Evolutionary conservation across 1,140 invertebrate species (phyloP).

Genomic region (Drosophila repletoides): DNA sequence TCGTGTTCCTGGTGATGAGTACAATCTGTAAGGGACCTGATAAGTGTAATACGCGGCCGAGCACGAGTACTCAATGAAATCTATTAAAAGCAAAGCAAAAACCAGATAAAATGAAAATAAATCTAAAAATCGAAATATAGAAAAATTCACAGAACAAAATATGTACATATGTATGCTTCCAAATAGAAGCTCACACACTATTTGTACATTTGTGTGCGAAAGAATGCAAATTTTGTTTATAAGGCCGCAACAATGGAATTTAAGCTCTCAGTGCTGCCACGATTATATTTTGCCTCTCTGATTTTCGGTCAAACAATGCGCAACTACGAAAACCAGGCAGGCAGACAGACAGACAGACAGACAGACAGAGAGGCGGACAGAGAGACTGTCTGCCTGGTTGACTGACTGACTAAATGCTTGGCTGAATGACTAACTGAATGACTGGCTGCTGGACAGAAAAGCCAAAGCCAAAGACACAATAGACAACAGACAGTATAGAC

Average conservation of each 20-base stretch:
- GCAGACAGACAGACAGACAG: not conserved
- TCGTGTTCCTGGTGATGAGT: slow-evolving; percentile 10
- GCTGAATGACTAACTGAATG: slow-evolving; percentile 56
- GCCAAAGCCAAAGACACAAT: slow-evolving; percentile 12
- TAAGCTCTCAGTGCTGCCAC: slow-evolving; percentile 38
- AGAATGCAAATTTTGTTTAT: slow-evolving; percentile 60
- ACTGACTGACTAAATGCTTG: slow-evolving; percentile 55
- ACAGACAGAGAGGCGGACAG: not conserved
- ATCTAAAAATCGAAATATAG: slow-evolving; percentile 6
- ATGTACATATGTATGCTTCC: slow-evolving; percentile 1
- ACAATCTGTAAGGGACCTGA: not conserved
- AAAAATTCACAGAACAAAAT: not conserved
- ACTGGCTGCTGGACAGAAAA: slow-evolving; percentile 32
- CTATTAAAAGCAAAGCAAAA: not conserved
- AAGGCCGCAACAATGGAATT: slow-evolving; percentile 51
- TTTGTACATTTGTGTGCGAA: slow-evolving; percentile 13
- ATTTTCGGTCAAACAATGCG: slow-evolving; percentile 52
- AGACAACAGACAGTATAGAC: not conserved
- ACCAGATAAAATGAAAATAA: slow-evolving; percentile 9
- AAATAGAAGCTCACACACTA: not conserved
- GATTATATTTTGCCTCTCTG: slow-evolving; percentile 41
- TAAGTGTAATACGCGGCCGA: too few relatives aligned
- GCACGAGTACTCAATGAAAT: too few relatives aligned
- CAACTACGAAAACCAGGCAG: slow-evolving; percentile 11
- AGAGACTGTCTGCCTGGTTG: slow-evolving; percentile 32